Base-by-base conservation (phyloP, 2,113 vertebrate genomes). In the Pedetes capensis region DNA sequence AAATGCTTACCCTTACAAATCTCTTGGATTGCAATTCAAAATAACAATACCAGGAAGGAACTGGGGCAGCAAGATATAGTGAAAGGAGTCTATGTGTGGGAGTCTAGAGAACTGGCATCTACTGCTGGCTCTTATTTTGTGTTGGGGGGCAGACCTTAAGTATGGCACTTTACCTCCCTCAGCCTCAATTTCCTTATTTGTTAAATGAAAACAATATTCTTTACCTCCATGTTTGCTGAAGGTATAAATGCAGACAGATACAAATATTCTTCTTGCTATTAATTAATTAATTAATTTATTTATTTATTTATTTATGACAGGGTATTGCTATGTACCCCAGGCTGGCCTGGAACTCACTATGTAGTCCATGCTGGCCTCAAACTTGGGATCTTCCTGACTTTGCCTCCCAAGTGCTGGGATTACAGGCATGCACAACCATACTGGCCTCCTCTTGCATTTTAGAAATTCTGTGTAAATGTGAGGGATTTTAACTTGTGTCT, bases 21-120 rank as follows among this genome's bases (percentile, higher is more conserved):
- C 5, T 37, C 57, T 55, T 75, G 66, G 69, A 44, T 42, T 85
- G 47, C 55, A n/a, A 66, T 69, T 93, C 78, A 76, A 81, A 51
- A 59, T 85, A 39, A 81, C 39, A 55, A 16, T 49, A 42, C 76
- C 53, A 76, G 59, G 25, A 91, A 97, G 66, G 74, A 94, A 84
- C 75, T 55, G 44, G 71, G 61, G 44, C 64, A 49, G 22, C 17
- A 57, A 79, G 34, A 92, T 78, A 87, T 13, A 64, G 11, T 57
- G 55, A 79, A 59, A 84, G n/a, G 32, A 66, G 22, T 49, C 32
- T 68, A 84, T n/a, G 12, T 2, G 16, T 20, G 55, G 63, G 71
- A 85, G 25, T 59, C 29, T 29, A 37, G 79, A 66, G 72, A 85
- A 23, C 49, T 51, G 32, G 27, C 51, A 29, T 57, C 66, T 27